Evolutionary conservation across 1,140 invertebrate species (phyloP).

Genomic region (Atopsyche davidsoni): DNA sequence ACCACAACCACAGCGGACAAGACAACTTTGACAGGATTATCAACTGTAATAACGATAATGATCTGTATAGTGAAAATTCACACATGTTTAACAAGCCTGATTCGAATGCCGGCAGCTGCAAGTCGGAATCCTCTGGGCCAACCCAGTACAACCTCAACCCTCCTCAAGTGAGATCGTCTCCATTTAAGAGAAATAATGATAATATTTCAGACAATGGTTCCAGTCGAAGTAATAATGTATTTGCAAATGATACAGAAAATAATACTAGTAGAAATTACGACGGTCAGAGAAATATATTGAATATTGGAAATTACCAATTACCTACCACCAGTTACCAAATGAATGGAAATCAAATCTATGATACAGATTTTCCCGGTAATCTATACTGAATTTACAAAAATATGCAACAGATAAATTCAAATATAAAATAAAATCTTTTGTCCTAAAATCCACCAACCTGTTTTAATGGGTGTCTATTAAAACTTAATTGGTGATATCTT

Average conservation of each 20-base stretch:
- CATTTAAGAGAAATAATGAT: slow-evolving; percentile 13
- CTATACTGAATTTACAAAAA: no score
- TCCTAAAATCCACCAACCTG: no score
- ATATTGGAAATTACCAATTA: slow-evolving; percentile 35
- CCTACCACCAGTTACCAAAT: slow-evolving; percentile 29
- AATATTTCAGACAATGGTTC: slow-evolving; percentile 12
- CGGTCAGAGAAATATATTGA: slow-evolving; percentile 14
- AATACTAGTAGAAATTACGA: slow-evolving; percentile 13
- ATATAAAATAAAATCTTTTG: background rate
- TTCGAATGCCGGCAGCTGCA: slow-evolving; percentile 3
- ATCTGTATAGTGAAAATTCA: slow-evolving; percentile 10
- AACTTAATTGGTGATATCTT: no score
- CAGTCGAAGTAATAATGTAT: slow-evolving; percentile 16
- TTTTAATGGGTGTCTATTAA: no score
- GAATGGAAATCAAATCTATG: slow-evolving; percentile 36
- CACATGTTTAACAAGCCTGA: slow-evolving; percentile 19
- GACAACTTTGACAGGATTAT: slow-evolving; percentile 11
- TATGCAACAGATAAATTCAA: background rate
- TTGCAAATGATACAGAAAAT: slow-evolving; percentile 10
- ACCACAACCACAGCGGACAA: slow-evolving; percentile 10
- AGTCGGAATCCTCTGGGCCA: slow-evolving; percentile 3
- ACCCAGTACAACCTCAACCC: slow-evolving; percentile 12
- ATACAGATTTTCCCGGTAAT: slow-evolving; percentile 43
- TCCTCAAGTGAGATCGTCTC: slow-evolving; percentile 3
- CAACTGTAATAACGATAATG: slow-evolving; percentile 12